Conservation (phyloP, 2,888 invertebrate genomes). For the Drosophila barbarae region DNA sequence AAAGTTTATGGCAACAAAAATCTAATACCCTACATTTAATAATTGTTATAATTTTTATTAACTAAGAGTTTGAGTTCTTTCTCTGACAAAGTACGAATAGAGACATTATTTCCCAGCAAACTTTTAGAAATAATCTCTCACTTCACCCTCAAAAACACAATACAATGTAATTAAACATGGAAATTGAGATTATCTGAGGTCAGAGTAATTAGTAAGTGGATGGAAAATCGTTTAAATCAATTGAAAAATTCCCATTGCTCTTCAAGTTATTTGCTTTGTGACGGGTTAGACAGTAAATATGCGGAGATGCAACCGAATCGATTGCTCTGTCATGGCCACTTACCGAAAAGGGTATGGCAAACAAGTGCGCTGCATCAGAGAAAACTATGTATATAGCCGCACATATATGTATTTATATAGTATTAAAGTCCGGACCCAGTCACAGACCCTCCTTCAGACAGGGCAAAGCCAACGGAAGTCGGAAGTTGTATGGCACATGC, state of each 20-base stretch:
- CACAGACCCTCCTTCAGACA: conserved; percentile 19
- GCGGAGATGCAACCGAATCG: conserved; percentile 24
- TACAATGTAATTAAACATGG: conserved; percentile 7
- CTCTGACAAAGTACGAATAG: too few relatives aligned
- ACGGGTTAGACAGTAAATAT: conserved; percentile 7
- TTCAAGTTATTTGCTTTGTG: conserved; percentile 21
- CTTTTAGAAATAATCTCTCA: too few relatives aligned
- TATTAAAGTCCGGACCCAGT: conserved; percentile 6
- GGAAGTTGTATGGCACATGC: conserved; percentile 73
- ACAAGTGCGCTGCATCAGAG: conserved; percentile 14
- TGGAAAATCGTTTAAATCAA: not conserved
- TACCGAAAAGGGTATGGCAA: conserved; percentile 27
- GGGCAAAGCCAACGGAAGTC: conserved; percentile 63
- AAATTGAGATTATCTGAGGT: conserved; percentile 8
- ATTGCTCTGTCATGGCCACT: conserved; percentile 28
- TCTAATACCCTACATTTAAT: conserved; percentile 1
- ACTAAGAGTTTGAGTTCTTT: too few relatives aligned
- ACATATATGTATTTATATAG: conserved; percentile 5
- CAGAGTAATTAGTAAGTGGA: not conserved
- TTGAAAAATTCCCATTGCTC: conserved; percentile 5
- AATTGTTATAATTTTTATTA: too few relatives aligned
- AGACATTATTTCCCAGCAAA: too few relatives aligned
- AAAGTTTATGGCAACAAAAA: not conserved
- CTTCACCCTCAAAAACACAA: not conserved
- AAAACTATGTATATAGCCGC: not conserved